Conservation (phyloP, 30 jellyfish, hydroid and myxozoan genomes). For the Aurelia aurita complex sp. Pacific region DNA sequence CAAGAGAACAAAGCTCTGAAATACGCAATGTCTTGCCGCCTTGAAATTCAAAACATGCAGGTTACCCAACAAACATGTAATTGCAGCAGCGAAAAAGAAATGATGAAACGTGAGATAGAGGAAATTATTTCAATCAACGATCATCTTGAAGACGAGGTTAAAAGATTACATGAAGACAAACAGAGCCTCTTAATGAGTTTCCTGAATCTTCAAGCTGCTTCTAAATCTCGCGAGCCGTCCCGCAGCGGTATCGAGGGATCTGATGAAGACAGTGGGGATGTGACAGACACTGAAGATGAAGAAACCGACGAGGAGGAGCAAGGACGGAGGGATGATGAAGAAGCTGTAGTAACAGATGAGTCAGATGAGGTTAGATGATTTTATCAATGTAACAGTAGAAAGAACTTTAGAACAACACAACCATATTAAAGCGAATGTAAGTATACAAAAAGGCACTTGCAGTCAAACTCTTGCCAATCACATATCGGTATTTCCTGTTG, state of each 20-base stretch:
- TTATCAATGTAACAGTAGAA: too few species aligned
- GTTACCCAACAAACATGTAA: slow-evolving; percentile 67
- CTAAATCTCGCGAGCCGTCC: slow-evolving; percentile 88
- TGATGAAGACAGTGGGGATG: slow-evolving; percentile 76
- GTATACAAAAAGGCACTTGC: too few species aligned
- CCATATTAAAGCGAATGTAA: too few species aligned
- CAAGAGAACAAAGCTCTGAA: slow-evolving; percentile 90
- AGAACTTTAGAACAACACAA: too few species aligned
- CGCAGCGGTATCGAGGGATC: slow-evolving; percentile 87
- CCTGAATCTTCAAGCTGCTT: slow-evolving; percentile 96
- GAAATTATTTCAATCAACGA: slow-evolving; percentile 70
- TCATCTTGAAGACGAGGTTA: slow-evolving; percentile 90
- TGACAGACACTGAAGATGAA: slow-evolving; percentile 83
- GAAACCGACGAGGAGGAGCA: slow-evolving; percentile 9
- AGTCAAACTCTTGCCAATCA: too few species aligned
- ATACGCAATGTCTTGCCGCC: slow-evolving; percentile 91
- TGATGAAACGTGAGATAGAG: slow-evolving; percentile 76
- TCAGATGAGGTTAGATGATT: slow-evolving; percentile 45
- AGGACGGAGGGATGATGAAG: slow-evolving; percentile 23
- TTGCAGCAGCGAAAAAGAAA: slow-evolving; percentile 86
- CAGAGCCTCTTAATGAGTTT: slow-evolving; percentile 95
- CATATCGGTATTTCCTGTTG: too few species aligned
- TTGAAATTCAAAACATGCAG: slow-evolving; percentile 88
- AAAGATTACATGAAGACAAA: slow-evolving; percentile 94
- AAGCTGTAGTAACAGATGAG: slow-evolving; percentile 51